A percentile compares a stretch with the other conserved stretches of the same genome.
Conservation (phyloP, 1,140 invertebrate species). For the Neodiprion pinetum region DNA sequence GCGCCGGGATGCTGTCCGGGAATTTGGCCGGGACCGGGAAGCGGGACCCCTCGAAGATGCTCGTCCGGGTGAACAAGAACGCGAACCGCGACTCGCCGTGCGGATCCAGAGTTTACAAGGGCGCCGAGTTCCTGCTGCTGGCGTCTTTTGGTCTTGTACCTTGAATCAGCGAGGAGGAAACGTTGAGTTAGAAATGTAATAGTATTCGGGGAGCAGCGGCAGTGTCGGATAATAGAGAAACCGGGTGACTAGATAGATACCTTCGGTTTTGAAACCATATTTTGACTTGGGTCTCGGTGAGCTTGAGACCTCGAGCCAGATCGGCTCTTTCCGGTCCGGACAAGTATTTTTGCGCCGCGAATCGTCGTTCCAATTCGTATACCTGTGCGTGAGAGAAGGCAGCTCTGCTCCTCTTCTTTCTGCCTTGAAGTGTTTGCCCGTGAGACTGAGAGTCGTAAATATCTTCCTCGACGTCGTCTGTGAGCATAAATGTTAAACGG, state of each 20-base stretch:
- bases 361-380: conserved; percentile 91
- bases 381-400: conserved; percentile 96
- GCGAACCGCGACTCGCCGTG: conserved; percentile 56
- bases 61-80: conserved; percentile 59
- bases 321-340: conserved; percentile 95
- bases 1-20: conserved; percentile 46
- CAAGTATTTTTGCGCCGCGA: conserved; percentile 93
- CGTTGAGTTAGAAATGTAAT: too few species aligned
- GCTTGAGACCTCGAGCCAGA: conserved; percentile 84
- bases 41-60: conserved; percentile 47
- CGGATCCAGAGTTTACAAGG: conserved; percentile 55
- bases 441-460: conserved; percentile 55
- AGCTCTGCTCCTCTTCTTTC: conserved; percentile 92
- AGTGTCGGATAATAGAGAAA: neutral
- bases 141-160: conserved; percentile 59
- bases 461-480: conserved; percentile 58
- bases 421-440: conserved; percentile 54
- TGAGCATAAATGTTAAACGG: conserved; percentile 26
- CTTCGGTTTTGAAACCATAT: conserved; percentile 62
- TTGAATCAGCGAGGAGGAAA: conserved; percentile 24
- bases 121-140: conserved; percentile 59
- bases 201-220: neutral
- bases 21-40: conserved; percentile 46
- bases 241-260: conserved; percentile 29
- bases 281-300: conserved; percentile 91